phyloP scores from a whole-genome alignment of 2,113 vertebrate genomes.

The Laticauda laticaudata region DNA sequence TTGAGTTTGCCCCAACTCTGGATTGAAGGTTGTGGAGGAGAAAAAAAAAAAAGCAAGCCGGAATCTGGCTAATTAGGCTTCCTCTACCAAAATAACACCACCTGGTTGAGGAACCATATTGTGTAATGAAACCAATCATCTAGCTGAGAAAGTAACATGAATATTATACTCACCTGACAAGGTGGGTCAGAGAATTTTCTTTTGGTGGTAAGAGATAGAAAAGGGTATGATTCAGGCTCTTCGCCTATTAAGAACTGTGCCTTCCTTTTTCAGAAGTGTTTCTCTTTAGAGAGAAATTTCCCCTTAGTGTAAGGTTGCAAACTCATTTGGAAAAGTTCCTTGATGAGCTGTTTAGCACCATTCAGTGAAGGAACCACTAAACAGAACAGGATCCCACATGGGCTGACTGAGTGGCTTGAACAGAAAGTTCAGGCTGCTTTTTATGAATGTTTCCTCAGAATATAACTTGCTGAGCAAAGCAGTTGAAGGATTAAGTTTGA shows the following conservation, averaged over 20 bases:
- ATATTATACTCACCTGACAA: neutral
- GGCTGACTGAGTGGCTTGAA: accelerated
- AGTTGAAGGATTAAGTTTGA: neutral
- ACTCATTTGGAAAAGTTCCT: neutral
- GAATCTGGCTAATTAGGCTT: constrained; percentile 56
- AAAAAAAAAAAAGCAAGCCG: neutral
- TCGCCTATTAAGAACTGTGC: neutral
- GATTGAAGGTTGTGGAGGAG: neutral
- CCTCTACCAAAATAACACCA: constrained; percentile 37
- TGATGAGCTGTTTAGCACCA: neutral
- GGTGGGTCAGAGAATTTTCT: neutral
- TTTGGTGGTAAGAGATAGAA: neutral
- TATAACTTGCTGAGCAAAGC: neutral
- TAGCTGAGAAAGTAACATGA: neutral
- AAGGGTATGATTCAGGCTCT: neutral
- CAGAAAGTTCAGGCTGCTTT: accelerated
- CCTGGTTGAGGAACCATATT: constrained; percentile 52
- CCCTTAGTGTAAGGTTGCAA: neutral
- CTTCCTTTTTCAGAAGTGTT: constrained; percentile 20
- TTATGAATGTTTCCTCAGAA: neutral
- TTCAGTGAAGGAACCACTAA: neutral
- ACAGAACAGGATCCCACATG: neutral
- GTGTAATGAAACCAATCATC: constrained; percentile 42
- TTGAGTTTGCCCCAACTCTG: neutral
- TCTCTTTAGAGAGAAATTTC: constrained; percentile 13